These are phyloP conservation scores for Hemibagrus wyckioides DNA, from an alignment of 2,113 vertebrate genomes.

Conservation along the genomic window DNA sequence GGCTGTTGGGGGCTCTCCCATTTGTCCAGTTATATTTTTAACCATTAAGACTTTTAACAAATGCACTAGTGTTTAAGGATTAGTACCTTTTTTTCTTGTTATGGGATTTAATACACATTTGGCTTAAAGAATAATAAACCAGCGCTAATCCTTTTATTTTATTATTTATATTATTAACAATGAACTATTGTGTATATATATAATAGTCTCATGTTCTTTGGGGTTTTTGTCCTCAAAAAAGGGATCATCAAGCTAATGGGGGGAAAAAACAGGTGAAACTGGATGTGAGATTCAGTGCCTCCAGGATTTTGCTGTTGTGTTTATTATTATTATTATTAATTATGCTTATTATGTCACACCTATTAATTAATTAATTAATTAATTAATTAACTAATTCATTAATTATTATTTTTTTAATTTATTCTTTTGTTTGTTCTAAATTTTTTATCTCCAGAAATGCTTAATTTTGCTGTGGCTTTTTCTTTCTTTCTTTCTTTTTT, in stretches of 20 bases:
- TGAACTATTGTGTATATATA: background rate
- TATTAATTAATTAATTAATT: too few relatives aligned
- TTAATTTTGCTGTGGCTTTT: too few relatives aligned
- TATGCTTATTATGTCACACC: too few relatives aligned
- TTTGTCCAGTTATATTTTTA: background rate
- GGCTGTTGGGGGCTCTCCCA: background rate
- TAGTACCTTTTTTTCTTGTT: background rate
- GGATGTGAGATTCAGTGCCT: too few relatives aligned
- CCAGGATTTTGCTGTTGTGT: too few relatives aligned
- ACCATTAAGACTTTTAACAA: background rate
- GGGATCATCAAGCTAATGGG: background rate
- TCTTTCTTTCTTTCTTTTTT: too few relatives aligned
- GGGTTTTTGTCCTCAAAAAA: background rate
- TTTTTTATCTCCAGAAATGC: too few relatives aligned
- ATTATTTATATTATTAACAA: background rate
- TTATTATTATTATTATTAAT: too few relatives aligned
- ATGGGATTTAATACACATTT: background rate
- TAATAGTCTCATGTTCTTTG: background rate
- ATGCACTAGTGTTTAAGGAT: background rate
- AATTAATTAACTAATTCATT: too few relatives aligned
- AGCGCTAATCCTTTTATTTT: background rate
- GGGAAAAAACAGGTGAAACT: background rate
- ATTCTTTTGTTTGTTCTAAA: too few relatives aligned
- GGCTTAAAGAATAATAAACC: background rate
- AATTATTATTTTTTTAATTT: too few relatives aligned